These are phyloP conservation scores for Benitochromis conjunctus DNA, from an alignment of 2,113 vertebrate genomes.

Conservation along the genomic window DNA sequence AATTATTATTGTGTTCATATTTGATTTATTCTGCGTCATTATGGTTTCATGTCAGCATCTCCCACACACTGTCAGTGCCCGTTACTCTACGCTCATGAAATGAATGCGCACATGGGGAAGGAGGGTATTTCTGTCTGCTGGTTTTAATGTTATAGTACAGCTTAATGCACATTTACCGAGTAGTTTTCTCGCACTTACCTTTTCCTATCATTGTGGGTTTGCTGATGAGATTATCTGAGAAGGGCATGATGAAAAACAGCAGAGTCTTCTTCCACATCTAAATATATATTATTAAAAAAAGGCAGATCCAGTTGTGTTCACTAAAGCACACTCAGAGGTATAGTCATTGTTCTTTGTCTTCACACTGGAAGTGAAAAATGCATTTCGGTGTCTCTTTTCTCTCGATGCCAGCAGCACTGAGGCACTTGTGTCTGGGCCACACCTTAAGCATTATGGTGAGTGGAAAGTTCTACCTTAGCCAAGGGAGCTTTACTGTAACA, in stretches of 20 bases:
- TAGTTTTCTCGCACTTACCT: background rate
- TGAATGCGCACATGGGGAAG: background rate
- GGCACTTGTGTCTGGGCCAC: background rate
- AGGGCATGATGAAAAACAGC: background rate
- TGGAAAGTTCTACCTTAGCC: background rate
- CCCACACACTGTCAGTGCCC: background rate
- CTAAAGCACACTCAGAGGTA: background rate
- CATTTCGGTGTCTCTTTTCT: background rate
- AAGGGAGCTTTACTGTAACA: background rate
- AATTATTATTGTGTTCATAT: background rate
- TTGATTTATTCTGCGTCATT: background rate
- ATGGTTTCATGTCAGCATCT: background rate
- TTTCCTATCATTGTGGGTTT: background rate
- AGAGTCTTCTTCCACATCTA: background rate
- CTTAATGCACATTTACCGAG: background rate
- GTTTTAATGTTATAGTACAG: fast-evolving
- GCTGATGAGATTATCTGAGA: background rate
- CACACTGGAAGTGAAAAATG: background rate
- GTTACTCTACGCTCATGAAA: background rate
- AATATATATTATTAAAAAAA: too few relatives aligned
- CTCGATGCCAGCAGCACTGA: background rate
- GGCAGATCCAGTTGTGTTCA: background rate
- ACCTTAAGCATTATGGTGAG: background rate
- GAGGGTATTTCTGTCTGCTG: background rate
- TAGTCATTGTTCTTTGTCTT: background rate